A percentile compares a stretch with the other conserved stretches of the same genome.
These are phyloP conservation scores for Lepidochitona cinerea DNA, from an alignment of 2,888 invertebrate genomes.

Conservation along the genomic window DNA sequence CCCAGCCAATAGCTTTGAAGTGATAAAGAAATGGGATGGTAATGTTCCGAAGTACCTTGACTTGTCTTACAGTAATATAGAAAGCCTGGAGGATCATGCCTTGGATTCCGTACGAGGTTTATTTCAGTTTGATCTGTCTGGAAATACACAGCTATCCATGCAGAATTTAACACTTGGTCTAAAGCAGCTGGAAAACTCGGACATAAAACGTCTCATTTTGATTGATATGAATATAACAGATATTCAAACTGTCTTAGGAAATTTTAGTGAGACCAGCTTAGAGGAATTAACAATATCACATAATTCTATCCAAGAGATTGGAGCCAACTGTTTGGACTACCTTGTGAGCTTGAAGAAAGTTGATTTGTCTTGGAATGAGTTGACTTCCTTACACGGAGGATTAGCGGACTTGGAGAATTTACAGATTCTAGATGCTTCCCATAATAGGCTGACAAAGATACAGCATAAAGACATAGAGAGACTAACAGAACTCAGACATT, in stretches of 20 bases:
- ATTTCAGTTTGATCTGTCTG: conserved; percentile 37
- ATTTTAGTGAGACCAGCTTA: conserved; percentile 35
- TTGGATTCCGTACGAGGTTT: conserved; percentile 37
- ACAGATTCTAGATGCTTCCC: conserved; percentile 33
- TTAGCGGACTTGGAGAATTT: conserved; percentile 32
- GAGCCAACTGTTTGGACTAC: conserved; percentile 30
- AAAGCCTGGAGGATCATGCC: conserved; percentile 34
- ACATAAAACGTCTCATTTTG: conserved; percentile 31
- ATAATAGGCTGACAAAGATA: conserved; percentile 35
- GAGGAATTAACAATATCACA: conserved; percentile 37
- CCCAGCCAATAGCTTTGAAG: conserved; percentile 36
- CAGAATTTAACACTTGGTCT: conserved; percentile 31
- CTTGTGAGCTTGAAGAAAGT: conserved; percentile 33
- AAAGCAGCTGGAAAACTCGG: conserved; percentile 33
- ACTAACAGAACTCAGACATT: conserved; percentile 34
- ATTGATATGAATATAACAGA: conserved; percentile 31
- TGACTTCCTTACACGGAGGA: conserved; percentile 26
- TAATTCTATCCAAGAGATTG: conserved; percentile 32
- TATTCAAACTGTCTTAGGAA: conserved; percentile 27
- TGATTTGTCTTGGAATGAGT: conserved; percentile 40
- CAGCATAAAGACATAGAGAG: conserved; percentile 32
- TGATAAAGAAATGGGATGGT: conserved; percentile 37
- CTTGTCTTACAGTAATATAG: conserved; percentile 45
- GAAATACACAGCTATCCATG: conserved; percentile 33
- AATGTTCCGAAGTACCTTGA: conserved; percentile 35